These are phyloP conservation scores for Philaethria dido DNA, from an alignment of 2,888 invertebrate genomes.

Conservation along the genomic window DNA sequence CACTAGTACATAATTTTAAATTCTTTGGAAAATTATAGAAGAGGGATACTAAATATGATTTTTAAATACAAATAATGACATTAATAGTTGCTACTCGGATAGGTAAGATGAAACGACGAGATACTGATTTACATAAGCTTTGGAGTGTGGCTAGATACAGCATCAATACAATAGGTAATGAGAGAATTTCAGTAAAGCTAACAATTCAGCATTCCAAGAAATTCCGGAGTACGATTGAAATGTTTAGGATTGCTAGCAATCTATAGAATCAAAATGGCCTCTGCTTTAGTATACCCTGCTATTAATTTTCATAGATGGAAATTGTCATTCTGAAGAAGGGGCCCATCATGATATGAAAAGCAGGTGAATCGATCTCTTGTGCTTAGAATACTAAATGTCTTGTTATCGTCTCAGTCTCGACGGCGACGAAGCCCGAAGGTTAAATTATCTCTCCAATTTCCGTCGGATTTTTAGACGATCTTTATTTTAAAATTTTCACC, in stretches of 20 bases:
- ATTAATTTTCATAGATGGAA: conserved; percentile 80
- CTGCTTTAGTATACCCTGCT: conserved; percentile 52
- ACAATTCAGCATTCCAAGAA: conserved; percentile 38
- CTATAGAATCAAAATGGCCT: conserved; percentile 64
- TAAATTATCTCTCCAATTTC: conserved; percentile 63
- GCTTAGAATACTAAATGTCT: conserved; percentile 76
- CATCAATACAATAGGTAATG: conserved; percentile 13
- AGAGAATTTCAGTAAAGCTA: conserved; percentile 19
- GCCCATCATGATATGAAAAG: conserved; percentile 68
- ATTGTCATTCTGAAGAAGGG: conserved; percentile 76
- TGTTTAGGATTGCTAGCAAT: conserved; percentile 67
- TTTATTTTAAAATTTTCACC: conserved; percentile 32
- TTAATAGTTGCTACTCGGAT: background rate
- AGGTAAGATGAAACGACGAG: conserved; percentile 7
- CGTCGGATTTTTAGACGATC: conserved; percentile 55
- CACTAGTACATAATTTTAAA: no score
- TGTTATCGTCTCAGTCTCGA: conserved; percentile 74
- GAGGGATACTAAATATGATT: background rate
- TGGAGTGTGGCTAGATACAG: background rate
- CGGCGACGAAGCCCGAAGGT: conserved; percentile 67
- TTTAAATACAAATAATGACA: background rate
- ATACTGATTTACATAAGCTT: conserved; percentile 14
- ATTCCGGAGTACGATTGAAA: conserved; percentile 51
- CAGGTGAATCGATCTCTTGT: conserved; percentile 78
- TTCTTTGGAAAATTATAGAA: background rate